A percentile compares a stretch with the other conserved stretches of the same genome.
Evolutionary conservation across 2,888 invertebrate species (phyloP).

Genomic region (Zaprionus lineosus): DNA sequence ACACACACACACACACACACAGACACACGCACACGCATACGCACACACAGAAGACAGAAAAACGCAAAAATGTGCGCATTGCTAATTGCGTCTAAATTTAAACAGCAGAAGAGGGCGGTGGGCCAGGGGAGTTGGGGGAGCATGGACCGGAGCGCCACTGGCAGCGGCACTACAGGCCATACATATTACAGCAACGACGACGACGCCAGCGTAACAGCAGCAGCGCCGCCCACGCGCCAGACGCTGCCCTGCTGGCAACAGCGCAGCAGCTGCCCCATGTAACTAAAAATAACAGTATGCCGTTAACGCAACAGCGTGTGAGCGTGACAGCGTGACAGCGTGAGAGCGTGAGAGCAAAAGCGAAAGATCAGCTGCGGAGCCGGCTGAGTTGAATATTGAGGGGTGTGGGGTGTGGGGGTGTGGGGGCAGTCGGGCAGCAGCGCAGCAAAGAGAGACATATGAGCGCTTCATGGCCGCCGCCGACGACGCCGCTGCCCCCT

Average conservation of each 20-base stretch:
- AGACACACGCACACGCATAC: conserved; percentile 21
- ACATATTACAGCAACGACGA: conserved; percentile 36
- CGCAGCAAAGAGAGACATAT: conserved; percentile 1
- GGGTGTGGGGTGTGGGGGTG: neutral
- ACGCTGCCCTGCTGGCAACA: conserved; percentile 53
- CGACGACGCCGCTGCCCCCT: no score
- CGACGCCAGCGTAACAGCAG: conserved; percentile 31
- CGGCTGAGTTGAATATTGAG: no score
- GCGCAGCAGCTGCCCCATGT: conserved; percentile 45
- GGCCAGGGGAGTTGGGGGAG: neutral
- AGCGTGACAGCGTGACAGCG: neutral
- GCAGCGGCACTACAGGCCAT: conserved; percentile 10
- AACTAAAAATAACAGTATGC: conserved; percentile 64
- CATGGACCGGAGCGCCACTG: conserved; percentile 27
- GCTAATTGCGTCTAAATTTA: conserved; percentile 74
- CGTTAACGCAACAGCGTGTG: conserved; percentile 6
- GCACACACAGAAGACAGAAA: conserved; percentile 26
- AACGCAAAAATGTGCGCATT: conserved; percentile 69
- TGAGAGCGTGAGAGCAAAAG: neutral
- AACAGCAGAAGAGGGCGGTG: conserved; percentile 42
- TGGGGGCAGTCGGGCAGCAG: no score
- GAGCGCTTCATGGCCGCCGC: conserved; percentile 21
- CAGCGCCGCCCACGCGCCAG: conserved; percentile 70
- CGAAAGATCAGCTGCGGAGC: no score
- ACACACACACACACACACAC: conserved; percentile 21